A percentile compares a stretch with the other conserved stretches of the same genome.
Conservation (phyloP, 2,888 invertebrate species). For the Polymixis flavicincta region DNA sequence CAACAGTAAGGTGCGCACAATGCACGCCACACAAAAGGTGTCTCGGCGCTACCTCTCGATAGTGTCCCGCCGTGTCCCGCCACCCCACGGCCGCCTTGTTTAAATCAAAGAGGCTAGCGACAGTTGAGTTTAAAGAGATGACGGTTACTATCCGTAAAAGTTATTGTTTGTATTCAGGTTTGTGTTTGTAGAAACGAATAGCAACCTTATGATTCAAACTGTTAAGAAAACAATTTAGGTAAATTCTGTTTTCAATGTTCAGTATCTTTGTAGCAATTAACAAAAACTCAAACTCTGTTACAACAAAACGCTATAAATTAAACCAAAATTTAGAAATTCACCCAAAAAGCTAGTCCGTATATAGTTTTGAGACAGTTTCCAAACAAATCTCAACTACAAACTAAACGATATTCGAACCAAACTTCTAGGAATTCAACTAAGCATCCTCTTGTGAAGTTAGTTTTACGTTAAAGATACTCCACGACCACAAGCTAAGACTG, state of each 20-base stretch:
- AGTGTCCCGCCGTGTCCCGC: conserved; percentile 21
- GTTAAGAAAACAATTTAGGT: not conserved
- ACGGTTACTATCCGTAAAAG: conserved; percentile 6
- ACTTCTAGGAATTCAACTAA: conserved; percentile 4
- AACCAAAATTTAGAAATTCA: not conserved
- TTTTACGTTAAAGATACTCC: conserved; percentile 7
- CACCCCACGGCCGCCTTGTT: conserved; percentile 8
- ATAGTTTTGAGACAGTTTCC: not conserved
- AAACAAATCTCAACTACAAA: not conserved
- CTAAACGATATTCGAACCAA: conserved; percentile 1
- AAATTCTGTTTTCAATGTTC: not conserved
- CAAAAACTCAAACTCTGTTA: not conserved
- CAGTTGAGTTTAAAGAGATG: conserved; percentile 1
- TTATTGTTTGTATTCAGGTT: not conserved
- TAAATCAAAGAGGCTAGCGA: conserved; percentile 14
- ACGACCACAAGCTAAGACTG: conserved; percentile 8
- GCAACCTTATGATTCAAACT: not conserved
- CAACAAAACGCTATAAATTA: not conserved
- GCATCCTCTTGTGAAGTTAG: conserved; percentile 3
- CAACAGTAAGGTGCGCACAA: conserved; percentile 37
- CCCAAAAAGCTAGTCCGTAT: not conserved
- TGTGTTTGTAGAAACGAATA: not conserved
- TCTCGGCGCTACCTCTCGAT: conserved; percentile 33
- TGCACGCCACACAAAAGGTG: conserved; percentile 46
- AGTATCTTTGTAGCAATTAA: not conserved